Conservation (phyloP, 2,113 vertebrate species). For the Pomatorhinus ruficollis region DNA sequence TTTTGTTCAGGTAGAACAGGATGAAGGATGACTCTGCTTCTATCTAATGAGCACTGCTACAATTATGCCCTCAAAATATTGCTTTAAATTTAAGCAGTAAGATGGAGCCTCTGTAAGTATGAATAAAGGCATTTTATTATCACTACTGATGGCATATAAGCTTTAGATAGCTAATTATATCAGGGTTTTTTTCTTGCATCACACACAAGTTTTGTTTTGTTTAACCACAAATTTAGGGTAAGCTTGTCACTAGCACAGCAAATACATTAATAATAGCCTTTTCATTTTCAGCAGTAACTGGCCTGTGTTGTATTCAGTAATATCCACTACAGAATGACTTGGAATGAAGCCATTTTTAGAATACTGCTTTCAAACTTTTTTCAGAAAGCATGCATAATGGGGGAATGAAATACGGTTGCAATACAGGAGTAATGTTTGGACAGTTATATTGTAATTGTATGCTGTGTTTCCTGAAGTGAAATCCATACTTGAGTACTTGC, state of each 20-base stretch:
- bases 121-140: not conserved
- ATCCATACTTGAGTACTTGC: not conserved
- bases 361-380: not conserved
- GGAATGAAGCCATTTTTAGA: constrained; percentile 13
- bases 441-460: not conserved
- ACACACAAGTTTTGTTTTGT: not conserved
- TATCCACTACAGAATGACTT: not conserved
- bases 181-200: not conserved
- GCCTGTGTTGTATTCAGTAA: not conserved
- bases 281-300: not conserved
- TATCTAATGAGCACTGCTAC: not conserved
- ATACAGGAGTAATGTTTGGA: not conserved
- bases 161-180: not conserved
- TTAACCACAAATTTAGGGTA: not conserved
- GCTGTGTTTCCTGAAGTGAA: constrained; percentile 21
- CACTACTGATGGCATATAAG: not conserved
- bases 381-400: constrained; percentile 11
- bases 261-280: not conserved
- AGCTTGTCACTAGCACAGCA: not conserved
- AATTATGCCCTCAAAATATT: not conserved
- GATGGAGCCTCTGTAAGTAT: not conserved
- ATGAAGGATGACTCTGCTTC: not conserved
- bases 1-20: not conserved
- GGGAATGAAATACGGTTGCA: not conserved
- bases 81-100: not conserved